Base-by-base conservation (phyloP, 2,888 invertebrate genomes). In the Tricholauxania praeusta region DNA sequence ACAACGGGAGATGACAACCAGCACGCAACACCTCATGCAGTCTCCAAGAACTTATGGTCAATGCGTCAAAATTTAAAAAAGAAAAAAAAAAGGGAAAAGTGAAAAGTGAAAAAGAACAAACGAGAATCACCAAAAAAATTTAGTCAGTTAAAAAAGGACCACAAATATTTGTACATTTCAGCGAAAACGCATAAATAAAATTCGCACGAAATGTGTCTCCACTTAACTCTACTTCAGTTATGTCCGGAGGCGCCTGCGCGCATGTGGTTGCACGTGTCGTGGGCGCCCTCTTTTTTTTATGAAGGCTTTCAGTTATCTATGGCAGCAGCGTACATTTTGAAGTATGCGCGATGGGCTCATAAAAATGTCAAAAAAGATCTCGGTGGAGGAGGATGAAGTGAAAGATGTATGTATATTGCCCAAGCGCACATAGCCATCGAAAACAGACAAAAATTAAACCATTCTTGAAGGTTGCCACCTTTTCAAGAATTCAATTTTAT, bases 1-100 rank as follows among this genome's bases (percentile, higher is more conserved):
- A 82, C 85, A 83, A 84, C 84, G 84, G 84, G 85, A 84, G 84
- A 84, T 84, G 84, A 83, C 84, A 84, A 83, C 71, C 78, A 77
- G 78, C 80, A 80, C 68, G 75, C 79, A 79, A 73, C 75, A 79
- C 83, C 82, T 80, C 84, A 82, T 81, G 83, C 84, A 82, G 83
- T 60, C 47, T 70, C 62, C 63, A 32, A 75, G 74, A 75, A 73
- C 78, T 78, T 78, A 80, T 78, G 79, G 78, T 78, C 80, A 78
- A 80, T 81, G 80, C 79, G 78, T 80, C 80, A 78, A 49, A 71
- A 71, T 53, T 63, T n/a, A 72, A 28, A 15, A 47, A 49, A 52
- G 19, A 19, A 57, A 69, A 49, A n/a, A n/a, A n/a, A n/a, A n/a
- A n/a, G n/a, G n/a, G n/a, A n/a, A n/a, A n/a, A n/a, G n/a, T n/a